phyloP scores from a whole-genome alignment of 1,140 invertebrate genomes.

The Idris sp. region DNA sequence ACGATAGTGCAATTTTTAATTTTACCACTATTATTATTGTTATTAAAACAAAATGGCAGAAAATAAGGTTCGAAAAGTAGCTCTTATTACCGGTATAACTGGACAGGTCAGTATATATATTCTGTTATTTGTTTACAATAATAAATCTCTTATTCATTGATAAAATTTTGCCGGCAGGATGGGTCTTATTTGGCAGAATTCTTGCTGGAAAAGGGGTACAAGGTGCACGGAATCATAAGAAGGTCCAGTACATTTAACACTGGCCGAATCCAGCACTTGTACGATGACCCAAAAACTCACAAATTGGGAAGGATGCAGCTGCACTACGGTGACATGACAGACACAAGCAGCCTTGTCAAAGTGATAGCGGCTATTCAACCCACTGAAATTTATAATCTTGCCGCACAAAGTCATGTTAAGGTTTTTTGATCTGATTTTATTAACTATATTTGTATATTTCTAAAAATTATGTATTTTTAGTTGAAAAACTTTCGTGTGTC shows the following conservation, averaged over 20 bases:
- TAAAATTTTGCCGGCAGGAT: constrained; percentile 84
- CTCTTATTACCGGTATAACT: constrained; percentile 49
- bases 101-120: constrained; percentile 30
- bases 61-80: constrained; percentile 23
- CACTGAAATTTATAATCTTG: constrained; percentile 98
- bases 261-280: constrained; percentile 95
- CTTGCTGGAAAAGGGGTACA: constrained; percentile 94
- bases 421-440: no score
- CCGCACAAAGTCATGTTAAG: constrained; percentile 99
- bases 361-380: constrained; percentile 92
- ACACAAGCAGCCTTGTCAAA: constrained; percentile 97
- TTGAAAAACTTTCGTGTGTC: no score
- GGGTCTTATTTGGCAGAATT: constrained; percentile 99
- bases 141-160: constrained; percentile 1
- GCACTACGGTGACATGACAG: constrained; percentile 99
- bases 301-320: constrained; percentile 92
- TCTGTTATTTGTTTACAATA: constrained; percentile 3
- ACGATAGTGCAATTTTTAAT: no score
- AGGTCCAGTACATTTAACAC: constrained; percentile 98
- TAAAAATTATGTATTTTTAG: no score
- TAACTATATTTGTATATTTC: no score
- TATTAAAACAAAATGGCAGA: constrained; percentile 20
- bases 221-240: constrained; percentile 97
- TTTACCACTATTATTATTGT: no score
- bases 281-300: constrained; percentile 92